Evolutionary conservation across 2,888 invertebrate species (phyloP).

Genomic region (Drosophila algonquin): DNA sequence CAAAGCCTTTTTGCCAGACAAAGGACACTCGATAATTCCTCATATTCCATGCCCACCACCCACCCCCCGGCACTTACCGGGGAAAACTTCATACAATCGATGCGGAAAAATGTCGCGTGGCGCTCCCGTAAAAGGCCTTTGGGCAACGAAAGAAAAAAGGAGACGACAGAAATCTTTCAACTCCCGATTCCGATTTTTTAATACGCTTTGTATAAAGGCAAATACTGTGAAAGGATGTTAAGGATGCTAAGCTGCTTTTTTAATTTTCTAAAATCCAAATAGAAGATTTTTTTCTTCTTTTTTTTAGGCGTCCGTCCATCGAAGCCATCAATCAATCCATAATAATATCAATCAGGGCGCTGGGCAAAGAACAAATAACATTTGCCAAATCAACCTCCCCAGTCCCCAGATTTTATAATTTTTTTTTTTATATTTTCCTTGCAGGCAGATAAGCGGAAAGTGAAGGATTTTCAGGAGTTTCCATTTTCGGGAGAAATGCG

Average conservation of each 20-base stretch:
- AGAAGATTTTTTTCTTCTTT: slow-evolving; percentile 49
- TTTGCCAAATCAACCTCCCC: slow-evolving; percentile 67
- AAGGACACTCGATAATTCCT: slow-evolving; percentile 48
- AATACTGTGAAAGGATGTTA: slow-evolving; percentile 43
- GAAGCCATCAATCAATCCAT: slow-evolving; percentile 62
- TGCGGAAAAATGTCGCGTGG: slow-evolving; percentile 78
- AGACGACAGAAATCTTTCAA: slow-evolving; percentile 32
- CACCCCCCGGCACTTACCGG: neutral
- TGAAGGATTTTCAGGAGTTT: slow-evolving; percentile 28
- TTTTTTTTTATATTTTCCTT: slow-evolving; percentile 67
- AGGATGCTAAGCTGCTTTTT: slow-evolving; percentile 70
- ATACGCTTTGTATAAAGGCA: slow-evolving; percentile 64
- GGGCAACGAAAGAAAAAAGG: slow-evolving; percentile 28
- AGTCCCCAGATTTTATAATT: slow-evolving; percentile 60
- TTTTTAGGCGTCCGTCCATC: slow-evolving; percentile 47
- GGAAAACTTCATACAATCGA: slow-evolving; percentile 40
- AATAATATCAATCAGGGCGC: slow-evolving; percentile 72
- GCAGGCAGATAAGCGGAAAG: slow-evolving; percentile 66
- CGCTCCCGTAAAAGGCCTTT: slow-evolving; percentile 59
- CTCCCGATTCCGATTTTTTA: slow-evolving; percentile 46
- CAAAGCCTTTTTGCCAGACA: slow-evolving; percentile 64
- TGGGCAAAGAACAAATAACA: slow-evolving; percentile 72
- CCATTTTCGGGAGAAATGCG: slow-evolving; percentile 60
- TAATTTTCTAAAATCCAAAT: slow-evolving; percentile 70
- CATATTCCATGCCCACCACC: slow-evolving; percentile 2